phyloP scores from a whole-genome alignment of 2,797 vertebrate genomes.

The Xenops minutus region DNA sequence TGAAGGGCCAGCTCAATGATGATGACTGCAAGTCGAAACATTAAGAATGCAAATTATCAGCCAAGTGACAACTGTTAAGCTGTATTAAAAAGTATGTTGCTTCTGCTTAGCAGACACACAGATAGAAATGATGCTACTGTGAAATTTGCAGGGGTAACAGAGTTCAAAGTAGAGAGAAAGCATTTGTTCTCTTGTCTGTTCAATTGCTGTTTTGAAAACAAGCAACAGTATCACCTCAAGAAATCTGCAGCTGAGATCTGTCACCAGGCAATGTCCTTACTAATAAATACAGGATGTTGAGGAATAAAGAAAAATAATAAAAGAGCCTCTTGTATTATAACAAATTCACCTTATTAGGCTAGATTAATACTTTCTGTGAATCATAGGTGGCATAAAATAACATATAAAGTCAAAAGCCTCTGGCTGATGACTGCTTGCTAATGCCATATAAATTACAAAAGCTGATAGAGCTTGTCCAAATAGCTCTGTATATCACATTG shows the following conservation, averaged over 20 bases:
- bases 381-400: not conserved
- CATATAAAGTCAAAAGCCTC: not conserved
- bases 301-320: conserved; percentile 39
- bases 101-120: conserved; percentile 28
- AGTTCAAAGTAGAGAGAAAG: conserved; percentile 48
- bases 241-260: conserved; percentile 56
- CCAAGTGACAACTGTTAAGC: conserved; percentile 55
- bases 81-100: conserved; percentile 32
- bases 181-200: conserved; percentile 61
- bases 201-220: conserved; percentile 42
- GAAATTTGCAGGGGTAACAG: not conserved
- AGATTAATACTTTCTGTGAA: not conserved
- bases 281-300: conserved; percentile 58
- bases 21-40: not conserved
- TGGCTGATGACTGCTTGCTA: not conserved
- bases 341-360: not conserved
- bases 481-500: not conserved
- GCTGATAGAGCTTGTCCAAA: not conserved
- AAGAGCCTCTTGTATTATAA: not conserved
- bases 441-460: not conserved
- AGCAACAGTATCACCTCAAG: conserved; percentile 35
- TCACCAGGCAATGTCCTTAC: conserved; percentile 37
- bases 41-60: conserved; percentile 57
- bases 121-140: conserved; percentile 41
- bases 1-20: conserved; percentile 48